These are phyloP conservation scores for Camelus bactrianus DNA, from an alignment of 2,113 vertebrate genomes.

Conservation along the genomic window DNA sequence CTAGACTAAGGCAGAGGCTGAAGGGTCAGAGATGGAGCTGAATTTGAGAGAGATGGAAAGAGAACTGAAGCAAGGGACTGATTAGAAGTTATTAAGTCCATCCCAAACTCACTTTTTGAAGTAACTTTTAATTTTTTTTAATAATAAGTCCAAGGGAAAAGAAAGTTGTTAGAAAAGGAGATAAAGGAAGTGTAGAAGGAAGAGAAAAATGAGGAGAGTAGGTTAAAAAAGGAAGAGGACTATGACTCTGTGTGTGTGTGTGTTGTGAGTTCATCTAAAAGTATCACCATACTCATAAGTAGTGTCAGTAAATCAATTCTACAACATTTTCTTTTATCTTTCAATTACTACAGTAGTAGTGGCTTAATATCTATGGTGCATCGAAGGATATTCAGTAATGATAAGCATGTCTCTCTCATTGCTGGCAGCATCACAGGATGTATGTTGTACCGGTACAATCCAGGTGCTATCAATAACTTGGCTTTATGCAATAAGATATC, in stretches of 20 bases:
- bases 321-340: constrained; percentile 39
- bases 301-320: constrained; percentile 38
- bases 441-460: background rate
- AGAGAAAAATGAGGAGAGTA: background rate
- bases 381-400: background rate
- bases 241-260: background rate
- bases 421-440: background rate
- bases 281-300: background rate
- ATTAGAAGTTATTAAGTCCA: background rate
- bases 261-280: background rate
- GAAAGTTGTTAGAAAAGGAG: background rate
- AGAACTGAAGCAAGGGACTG: background rate
- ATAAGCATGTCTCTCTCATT: background rate
- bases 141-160: background rate
- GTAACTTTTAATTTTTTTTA: background rate
- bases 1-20: background rate
- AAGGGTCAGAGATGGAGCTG: background rate
- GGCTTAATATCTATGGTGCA: constrained; percentile 5
- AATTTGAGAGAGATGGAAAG: background rate
- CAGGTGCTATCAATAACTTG: constrained; percentile 45
- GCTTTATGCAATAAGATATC: background rate
- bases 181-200: background rate
- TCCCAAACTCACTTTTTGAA: background rate
- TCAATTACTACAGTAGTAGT: background rate
- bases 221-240: background rate